Base-by-base conservation (phyloP, 2,888 invertebrate species). In the Cataglyphis albicans region DNA sequence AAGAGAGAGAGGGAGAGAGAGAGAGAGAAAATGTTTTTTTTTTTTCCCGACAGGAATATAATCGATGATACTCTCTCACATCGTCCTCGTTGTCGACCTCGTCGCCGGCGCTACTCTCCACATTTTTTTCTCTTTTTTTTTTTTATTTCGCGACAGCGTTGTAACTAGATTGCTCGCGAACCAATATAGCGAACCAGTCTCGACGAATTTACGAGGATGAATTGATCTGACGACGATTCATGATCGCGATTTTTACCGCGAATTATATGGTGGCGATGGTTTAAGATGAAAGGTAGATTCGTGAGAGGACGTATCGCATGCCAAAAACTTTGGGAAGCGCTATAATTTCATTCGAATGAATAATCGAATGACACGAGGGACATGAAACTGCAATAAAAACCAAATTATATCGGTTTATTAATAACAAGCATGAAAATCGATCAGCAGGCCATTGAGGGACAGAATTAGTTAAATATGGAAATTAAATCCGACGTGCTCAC, bases 131-230 rank as follows among this genome's bases (percentile, higher is more conserved):
- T n/a, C 5, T n/a, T 65, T 44, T 44, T 52, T 32, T 44, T 55
- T 78, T 78, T 70, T 44, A 80, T 70, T 78, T 78, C 44, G 78
- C 78, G 41, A 70, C 44, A 55, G 64, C 48, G 76, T 67, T 41
- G 76, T 76, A 76, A 76, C 41, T 57, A 76, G 57, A 76, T 76
- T 76, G 76, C 55, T 38, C 67, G 29, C 1, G 59, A 25, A 25
- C 59, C 57, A 70, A 70, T 80, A 59, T 44, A 41, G 68, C 78
- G 57, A 44, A 32, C 25, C 59, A 25, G 59, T 59, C 65, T 70
- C 59, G 25, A 41, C 59, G 70, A 35, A 70, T 80, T 70, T 70
- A 15, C 68, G 70, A 35, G 59, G 12, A 44, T 55, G 44, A 25
- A 68, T 32, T 41, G 68, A 18, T 18, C 44, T 57, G 10, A n/a